phyloP scores from a whole-genome alignment of 1,140 invertebrate species.

The Cherax destructor region DNA sequence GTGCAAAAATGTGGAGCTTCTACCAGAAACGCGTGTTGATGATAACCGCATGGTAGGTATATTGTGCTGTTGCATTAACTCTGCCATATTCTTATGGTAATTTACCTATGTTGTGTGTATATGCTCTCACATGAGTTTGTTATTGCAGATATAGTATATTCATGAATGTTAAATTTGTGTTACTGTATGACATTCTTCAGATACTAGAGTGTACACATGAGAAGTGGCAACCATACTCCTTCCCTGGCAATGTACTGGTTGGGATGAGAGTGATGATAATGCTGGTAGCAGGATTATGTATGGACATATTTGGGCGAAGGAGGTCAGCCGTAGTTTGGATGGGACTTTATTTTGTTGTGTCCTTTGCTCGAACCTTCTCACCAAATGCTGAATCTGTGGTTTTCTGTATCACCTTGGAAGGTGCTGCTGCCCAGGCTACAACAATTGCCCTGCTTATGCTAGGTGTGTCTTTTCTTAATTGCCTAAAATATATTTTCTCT shows the following conservation, averaged over 20 bases:
- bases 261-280: constrained; percentile 40
- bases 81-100: background rate
- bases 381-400: constrained; percentile 57
- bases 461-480: background rate
- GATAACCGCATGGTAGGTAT: background rate
- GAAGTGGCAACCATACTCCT: constrained; percentile 34
- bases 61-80: background rate
- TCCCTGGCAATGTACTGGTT: constrained; percentile 47
- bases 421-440: constrained; percentile 62
- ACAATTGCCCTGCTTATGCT: constrained; percentile 18
- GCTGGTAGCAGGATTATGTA: constrained; percentile 52
- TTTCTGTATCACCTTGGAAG: constrained; percentile 62
- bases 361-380: constrained; percentile 58
- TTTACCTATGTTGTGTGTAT: background rate
- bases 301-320: constrained; percentile 63
- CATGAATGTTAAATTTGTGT: background rate
- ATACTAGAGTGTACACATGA: constrained; percentile 22
- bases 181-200: background rate
- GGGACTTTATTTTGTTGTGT: constrained; percentile 69
- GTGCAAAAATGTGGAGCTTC: constrained; percentile 8
- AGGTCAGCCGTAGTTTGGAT: constrained; percentile 56
- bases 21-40: background rate
- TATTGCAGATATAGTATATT: background rate
- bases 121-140: background rate
- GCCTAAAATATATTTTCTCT: too few relatives aligned